Conservation (phyloP, 2,113 vertebrate genomes). For the Indicator maculatus region DNA sequence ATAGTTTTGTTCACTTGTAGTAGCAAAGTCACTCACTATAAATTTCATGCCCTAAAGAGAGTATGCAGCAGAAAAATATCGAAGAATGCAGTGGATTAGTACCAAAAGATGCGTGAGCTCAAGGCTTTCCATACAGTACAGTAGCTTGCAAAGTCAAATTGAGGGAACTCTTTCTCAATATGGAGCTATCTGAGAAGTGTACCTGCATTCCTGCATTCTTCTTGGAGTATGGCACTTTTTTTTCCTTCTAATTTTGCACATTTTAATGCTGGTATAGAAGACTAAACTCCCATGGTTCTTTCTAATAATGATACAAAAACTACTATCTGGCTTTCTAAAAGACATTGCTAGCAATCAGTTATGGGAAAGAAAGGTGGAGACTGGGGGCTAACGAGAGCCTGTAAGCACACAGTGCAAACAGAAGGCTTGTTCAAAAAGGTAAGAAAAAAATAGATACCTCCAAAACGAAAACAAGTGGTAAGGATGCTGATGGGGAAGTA, state of each 20-base stretch:
- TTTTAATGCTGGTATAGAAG: neutral
- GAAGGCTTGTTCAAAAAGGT: too few species aligned
- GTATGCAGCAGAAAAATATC: neutral
- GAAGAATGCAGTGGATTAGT: neutral
- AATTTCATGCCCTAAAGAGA: neutral
- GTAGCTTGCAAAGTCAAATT: neutral
- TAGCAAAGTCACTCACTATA: neutral
- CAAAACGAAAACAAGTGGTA: neutral
- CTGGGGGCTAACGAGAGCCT: neutral
- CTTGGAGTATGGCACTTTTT: neutral
- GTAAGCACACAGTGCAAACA: neutral
- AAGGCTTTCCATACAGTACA: neutral
- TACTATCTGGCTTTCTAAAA: neutral
- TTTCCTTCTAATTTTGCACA: neutral
- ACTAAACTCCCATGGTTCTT: neutral
- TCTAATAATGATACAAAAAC: neutral
- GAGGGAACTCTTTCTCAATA: neutral
- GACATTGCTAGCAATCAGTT: neutral
- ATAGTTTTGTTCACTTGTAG: neutral
- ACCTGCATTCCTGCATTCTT: accelerated
- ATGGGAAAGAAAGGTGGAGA: neutral
- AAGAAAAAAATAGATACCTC: neutral
- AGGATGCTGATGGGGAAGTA: neutral
- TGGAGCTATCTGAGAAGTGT: neutral
- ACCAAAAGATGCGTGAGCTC: neutral